A percentile compares a stretch with the other conserved stretches of the same genome.
phyloP scores from a whole-genome alignment of 2,113 vertebrate genomes.

The Cyphomyrus discorhynchus region DNA sequence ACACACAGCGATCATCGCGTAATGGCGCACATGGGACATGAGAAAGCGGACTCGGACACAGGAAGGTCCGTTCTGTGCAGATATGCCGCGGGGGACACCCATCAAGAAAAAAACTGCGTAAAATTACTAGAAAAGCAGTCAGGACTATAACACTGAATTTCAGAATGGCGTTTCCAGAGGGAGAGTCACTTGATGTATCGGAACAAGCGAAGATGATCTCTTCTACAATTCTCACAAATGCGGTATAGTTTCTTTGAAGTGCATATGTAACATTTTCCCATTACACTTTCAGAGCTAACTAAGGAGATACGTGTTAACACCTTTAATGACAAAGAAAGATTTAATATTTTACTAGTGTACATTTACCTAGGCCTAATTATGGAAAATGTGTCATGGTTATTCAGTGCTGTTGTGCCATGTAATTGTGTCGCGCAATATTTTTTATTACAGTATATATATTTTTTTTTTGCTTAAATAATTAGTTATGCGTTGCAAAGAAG shows the following conservation, averaged over 20 bases:
- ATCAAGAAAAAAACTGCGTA: background rate
- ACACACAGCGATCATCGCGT: background rate
- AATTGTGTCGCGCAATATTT: background rate
- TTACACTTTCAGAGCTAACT: background rate
- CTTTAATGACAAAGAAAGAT: background rate
- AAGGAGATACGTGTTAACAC: background rate
- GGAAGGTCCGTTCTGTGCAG: background rate
- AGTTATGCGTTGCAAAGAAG: background rate
- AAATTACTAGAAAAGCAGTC: background rate
- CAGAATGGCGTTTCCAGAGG: background rate
- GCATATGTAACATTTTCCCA: background rate
- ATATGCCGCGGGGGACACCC: background rate
- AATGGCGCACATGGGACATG: background rate
- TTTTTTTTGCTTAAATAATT: background rate
- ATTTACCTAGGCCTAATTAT: background rate
- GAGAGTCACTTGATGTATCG: background rate
- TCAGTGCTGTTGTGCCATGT: background rate
- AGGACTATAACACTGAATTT: background rate
- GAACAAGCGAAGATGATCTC: background rate
- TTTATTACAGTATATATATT: background rate
- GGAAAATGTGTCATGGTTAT: background rate
- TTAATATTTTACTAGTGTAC: background rate
- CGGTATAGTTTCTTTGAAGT: background rate
- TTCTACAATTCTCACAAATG: background rate
- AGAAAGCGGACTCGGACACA: background rate